Evolutionary conservation across 2,113 vertebrate genomes (phyloP).

Genomic region (Pyrgilauda ruficollis): DNA sequence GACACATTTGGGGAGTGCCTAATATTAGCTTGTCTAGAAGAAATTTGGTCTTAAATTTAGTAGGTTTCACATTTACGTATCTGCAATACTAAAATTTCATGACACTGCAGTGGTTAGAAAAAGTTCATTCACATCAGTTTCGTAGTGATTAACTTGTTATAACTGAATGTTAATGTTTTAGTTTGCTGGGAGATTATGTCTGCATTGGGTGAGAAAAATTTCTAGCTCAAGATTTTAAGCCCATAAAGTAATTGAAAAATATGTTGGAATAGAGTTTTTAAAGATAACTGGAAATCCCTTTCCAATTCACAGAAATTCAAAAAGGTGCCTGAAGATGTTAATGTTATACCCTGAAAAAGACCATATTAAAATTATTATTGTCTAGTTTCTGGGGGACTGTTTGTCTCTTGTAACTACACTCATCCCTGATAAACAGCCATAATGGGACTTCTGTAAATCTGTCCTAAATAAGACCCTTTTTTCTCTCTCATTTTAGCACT

Average conservation of each 20-base stretch:
- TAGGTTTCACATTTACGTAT: rapidly evolving
- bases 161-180: neutral
- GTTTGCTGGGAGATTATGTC: neutral
- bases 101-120: neutral
- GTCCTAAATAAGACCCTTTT: neutral
- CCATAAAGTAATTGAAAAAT: neutral
- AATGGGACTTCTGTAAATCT: neutral
- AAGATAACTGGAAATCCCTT: neutral
- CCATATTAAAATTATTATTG: neutral
- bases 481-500: neutral
- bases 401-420: neutral
- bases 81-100: neutral
- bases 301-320: neutral
- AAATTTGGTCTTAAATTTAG: neutral
- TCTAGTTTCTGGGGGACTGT: neutral
- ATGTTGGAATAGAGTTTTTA: neutral
- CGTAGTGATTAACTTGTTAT: neutral
- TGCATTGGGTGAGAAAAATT: neutral
- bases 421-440: neutral
- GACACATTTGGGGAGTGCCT: neutral
- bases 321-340: neutral
- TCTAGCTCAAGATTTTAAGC: neutral
- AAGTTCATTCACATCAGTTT: neutral
- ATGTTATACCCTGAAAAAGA: neutral
- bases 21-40: neutral